Evolutionary conservation across 2,797 vertebrate species (phyloP), one percentile per base, ranked within the genome.

Genomic region (Orestias chungarensis): DNA sequence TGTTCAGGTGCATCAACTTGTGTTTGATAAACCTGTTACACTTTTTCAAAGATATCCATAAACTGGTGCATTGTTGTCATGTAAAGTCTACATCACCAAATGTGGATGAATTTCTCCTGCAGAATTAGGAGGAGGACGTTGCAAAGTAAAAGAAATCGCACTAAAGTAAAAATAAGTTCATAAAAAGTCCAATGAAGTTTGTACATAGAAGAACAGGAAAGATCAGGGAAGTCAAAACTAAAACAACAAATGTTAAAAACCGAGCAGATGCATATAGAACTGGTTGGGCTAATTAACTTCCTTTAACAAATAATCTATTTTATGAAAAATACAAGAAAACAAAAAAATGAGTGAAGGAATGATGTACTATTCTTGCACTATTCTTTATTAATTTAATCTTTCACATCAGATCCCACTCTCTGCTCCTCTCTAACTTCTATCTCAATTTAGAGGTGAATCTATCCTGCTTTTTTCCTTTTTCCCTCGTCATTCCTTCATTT

Each of bases 401-500:
- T 57, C 66, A 14, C 29, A 62, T 15, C 40, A 29, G 29, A 33
- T 66, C 31, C 27, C 66, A 40, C 9, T 72, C 42, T 46, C 52
- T 64, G 44, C 6, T 65, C 35, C 40, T 43, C 12, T 68, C 65
- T 42, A 6, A 59, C 44, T 44, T 44, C n/a, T 69, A 68, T 69
- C 42, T 64, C 29, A 54, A 54, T 50, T 59, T 38, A 57, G 17
- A 75, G 6, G 6, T 66, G 12, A 57, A 68, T 29, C 27, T 71
- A 10, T 47, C 18, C 54, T 62, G 62, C 49, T 54, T 75, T 74
- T 71, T 71, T 71, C 54, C 68, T 73, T 38, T 25, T 52, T 74
- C 27, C 73, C 70, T 73, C 61, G 57, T 79, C 74, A 77, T 68
- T 76, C 80, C 77, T 85, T 78, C 73, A 81, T 89, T 90, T 88